Conservation (phyloP, 2,888 invertebrate genomes). For the Stictocephala bisonia region DNA sequence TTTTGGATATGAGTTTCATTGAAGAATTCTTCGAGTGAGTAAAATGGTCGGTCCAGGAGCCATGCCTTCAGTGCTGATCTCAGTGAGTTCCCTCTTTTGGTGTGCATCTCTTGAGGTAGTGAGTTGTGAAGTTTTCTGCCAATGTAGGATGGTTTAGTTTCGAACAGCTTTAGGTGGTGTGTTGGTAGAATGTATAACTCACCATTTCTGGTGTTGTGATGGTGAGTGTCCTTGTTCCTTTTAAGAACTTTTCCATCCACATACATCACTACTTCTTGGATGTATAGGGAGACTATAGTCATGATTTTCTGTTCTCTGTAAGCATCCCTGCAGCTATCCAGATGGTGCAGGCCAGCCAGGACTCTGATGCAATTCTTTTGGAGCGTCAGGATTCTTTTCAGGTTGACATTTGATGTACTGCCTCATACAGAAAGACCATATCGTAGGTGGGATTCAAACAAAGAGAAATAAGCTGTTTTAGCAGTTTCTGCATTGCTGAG, state of each 20-base stretch:
- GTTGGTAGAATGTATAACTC: background rate
- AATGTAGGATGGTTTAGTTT: slow-evolving; percentile 17
- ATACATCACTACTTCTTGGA: slow-evolving; percentile 5
- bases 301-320: background rate
- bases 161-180: slow-evolving; percentile 1
- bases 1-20: background rate
- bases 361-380: slow-evolving; percentile 12
- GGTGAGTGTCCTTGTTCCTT: background rate
- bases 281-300: slow-evolving; percentile 4
- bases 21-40: slow-evolving; percentile 1
- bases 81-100: slow-evolving; percentile 3
- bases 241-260: background rate
- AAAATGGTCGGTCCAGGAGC: slow-evolving; percentile 7
- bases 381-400: background rate
- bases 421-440: slow-evolving; percentile 8
- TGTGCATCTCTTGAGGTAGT: background rate
- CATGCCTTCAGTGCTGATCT: background rate
- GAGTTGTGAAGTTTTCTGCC: slow-evolving; percentile 13
- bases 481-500: background rate
- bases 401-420: background rate
- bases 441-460: background rate
- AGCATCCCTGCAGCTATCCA: background rate
- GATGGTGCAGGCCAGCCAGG: background rate
- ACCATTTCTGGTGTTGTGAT: slow-evolving; percentile 10
- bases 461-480: background rate